Evolutionary conservation across 2,888 invertebrate genomes (phyloP), one percentile per base, ranked within the genome.

Genomic region (Mamestra brassicae): DNA sequence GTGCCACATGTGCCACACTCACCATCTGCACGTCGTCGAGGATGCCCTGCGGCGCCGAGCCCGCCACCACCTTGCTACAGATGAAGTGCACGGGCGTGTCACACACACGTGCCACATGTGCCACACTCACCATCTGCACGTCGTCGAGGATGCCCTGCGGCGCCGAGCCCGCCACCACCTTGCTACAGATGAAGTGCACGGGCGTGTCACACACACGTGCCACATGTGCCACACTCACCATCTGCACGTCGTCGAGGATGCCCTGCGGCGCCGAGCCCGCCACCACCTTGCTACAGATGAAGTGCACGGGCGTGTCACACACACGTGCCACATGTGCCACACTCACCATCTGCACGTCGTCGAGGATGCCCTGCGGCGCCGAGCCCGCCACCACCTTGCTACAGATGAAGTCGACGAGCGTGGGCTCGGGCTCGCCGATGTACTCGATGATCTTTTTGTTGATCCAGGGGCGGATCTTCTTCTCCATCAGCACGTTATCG

Each of bases 381-480:
- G 98, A 98, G 81, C 99, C 98, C 34, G 98, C 98, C 94, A 99
- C 97, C 86, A 99, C 99, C 97, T 99, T 99, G 90, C 99, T 99
- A 96, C 99, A 99, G 93, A 99, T 99, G 96, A 99, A 99, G 97
- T 99, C 99, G n/a, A 99, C 99, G 71, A 99, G 97, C 17, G 99
- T 99, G 50, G 99, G 99, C 95, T 99, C 99, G 34, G 99, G 99
- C 96, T 99, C 99, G 55, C 99, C 99, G 92, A 99, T 99, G 96
- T 99, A 99, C 96, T 99, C 99, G 84, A 99, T 98, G 75, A 99
- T 99, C 97, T 99, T 99, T 97, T 99, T 99, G 96, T 99, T 99
- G 89, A 99, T 99, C 99, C 99, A 99, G 63, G 99, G 99, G 83
- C 99, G 98, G 93, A 99, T 99, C 94, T 99, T 98, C 93, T 98